Evolutionary conservation across 2,888 invertebrate species (phyloP), one percentile per base, ranked within the genome.

Genomic region (Drosophila niveifrons): DNA sequence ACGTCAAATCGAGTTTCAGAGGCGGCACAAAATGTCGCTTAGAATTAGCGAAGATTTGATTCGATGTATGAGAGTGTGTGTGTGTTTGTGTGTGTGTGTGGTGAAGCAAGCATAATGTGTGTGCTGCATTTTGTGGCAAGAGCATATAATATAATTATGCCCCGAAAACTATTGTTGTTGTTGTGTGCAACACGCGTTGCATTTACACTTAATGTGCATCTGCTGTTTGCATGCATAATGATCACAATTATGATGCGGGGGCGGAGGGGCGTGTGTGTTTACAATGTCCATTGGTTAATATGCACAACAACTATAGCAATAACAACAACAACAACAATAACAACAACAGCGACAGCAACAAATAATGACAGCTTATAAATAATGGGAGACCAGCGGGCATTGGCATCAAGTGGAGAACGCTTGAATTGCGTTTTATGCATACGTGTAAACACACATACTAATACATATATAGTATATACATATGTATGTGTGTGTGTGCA

Each of bases 331-430:
- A 29, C 15, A 31, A n/a, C 52, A 59, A 17, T 34, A 48, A 39
- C 28, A 58, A 10, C 39, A 47, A 29, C 15, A 64, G 13, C 23
- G 48, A 10, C 34, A 58, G 29, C 58, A 74, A 41, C 57, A 66
- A 64, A 62, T 62, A 74, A 58, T 65, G 57, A 62, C 51, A 65
- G 75, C 69, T 69, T 62, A 74, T 62, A 74, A 68, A 68, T 73
- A 75, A 68, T 62, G 67, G 41, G 47, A 66, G 44, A 66, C 41
- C 67, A 55, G 50, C 56, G 53, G 47, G 34, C 41, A 62, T 48
- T 57, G 56, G 41, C 47, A 47, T 52, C 51, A 39, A 39, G 61
- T 23, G n/a, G n/a, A 23, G 23, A 23, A 53, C 15, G 68, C 64
- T 39, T 43, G 43, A 58, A 56, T 50, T 58, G 46, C 51, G 36